Evolutionary conservation across 2,888 invertebrate species (phyloP).

Genomic region (Erebia aethiops): DNA sequence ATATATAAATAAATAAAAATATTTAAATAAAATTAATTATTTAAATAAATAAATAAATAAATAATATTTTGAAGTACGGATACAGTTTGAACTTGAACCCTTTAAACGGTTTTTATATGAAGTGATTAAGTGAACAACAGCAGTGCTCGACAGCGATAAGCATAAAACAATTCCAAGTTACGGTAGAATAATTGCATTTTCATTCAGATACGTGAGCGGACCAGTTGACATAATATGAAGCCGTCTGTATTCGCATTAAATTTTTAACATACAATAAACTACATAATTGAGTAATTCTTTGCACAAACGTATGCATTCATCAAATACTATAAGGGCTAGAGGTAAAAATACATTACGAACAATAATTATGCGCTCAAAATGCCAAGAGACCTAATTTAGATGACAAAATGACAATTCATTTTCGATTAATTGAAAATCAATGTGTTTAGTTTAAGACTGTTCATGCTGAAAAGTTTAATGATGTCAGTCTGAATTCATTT

Average conservation of each 20-base stretch:
- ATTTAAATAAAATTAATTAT: too few species aligned
- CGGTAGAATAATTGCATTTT: constrained; percentile 72
- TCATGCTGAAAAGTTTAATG: constrained; percentile 11
- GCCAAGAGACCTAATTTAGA: constrained; percentile 40
- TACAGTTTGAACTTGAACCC: too few species aligned
- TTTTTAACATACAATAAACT: constrained; percentile 79
- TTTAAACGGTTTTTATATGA: not conserved
- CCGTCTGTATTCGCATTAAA: constrained; percentile 82
- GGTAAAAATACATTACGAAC: too few species aligned
- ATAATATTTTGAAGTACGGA: too few species aligned
- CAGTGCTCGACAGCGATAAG: constrained; percentile 47
- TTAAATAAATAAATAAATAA: too few species aligned
- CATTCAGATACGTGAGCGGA: constrained; percentile 69
- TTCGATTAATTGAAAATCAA: constrained; percentile 1
- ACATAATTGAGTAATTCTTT: not conserved
- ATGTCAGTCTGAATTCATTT: constrained; percentile 6
- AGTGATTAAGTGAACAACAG: constrained; percentile 12
- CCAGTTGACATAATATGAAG: constrained; percentile 77
- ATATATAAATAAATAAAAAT: too few species aligned
- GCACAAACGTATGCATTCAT: not conserved
- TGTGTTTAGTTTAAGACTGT: constrained; percentile 4
- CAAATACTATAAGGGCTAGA: too few species aligned
- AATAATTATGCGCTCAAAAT: not conserved
- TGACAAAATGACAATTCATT: constrained; percentile 12
- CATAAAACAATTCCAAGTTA: constrained; percentile 46